Percentiles rank a stretch among this genome's conserved stretches.
phyloP scores from a whole-genome alignment of 1,140 invertebrate genomes.

The Alviniconcha marisindica region DNA sequence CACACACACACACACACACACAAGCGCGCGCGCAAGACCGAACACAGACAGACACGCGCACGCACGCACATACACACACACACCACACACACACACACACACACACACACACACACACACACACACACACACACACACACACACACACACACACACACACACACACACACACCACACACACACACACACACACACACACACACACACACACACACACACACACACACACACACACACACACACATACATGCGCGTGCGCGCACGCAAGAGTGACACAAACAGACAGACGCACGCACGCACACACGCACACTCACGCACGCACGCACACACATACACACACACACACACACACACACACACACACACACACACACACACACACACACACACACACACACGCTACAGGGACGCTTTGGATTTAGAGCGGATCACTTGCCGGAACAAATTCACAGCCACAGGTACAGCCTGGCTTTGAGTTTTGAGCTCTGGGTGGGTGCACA shows the following conservation, averaged over 20 bases:
- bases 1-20: not conserved
- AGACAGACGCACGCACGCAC: not conserved
- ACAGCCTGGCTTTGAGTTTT: too few relatives aligned
- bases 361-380: not conserved
- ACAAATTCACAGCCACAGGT: too few relatives aligned
- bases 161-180: not conserved
- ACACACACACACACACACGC: not conserved
- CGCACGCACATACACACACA: not conserved
- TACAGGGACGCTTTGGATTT: too few relatives aligned
- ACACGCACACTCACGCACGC: not conserved
- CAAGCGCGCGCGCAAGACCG: too few relatives aligned
- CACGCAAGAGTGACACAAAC: not conserved
- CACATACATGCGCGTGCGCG: not conserved
- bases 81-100: too few relatives aligned
- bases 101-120: too few relatives aligned
- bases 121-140: too few relatives aligned
- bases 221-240: not conserved
- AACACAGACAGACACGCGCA: not conserved
- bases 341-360: constrained; percentile 17
- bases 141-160: too few relatives aligned
- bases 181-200: not conserved
- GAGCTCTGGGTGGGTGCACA: too few relatives aligned
- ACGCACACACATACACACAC: not conserved
- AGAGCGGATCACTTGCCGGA: too few relatives aligned
- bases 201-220: constrained; percentile 7